These are phyloP conservation scores for Copidosoma aretas DNA, from an alignment of 2,888 invertebrate species.

Conservation along the genomic window DNA sequence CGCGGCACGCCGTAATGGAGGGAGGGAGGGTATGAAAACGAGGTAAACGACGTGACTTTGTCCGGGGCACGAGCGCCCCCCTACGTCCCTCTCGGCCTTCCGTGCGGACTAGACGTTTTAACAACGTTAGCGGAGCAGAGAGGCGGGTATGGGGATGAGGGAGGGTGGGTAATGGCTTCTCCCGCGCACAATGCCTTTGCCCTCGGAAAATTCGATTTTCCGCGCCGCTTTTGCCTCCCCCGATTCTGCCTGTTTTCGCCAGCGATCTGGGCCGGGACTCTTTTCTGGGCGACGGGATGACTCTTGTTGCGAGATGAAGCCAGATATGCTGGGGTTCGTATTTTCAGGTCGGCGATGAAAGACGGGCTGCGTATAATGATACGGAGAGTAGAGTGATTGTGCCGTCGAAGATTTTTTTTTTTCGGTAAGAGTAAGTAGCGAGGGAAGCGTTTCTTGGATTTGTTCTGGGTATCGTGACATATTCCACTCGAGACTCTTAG, in stretches of 20 bases:
- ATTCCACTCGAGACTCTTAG: too few relatives aligned
- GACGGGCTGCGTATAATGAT: too few relatives aligned
- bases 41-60: not conserved
- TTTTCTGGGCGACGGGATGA: too few relatives aligned
- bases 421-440: too few relatives aligned
- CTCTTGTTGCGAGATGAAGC: too few relatives aligned
- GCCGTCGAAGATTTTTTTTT: too few relatives aligned
- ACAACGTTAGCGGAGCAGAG: constrained; percentile 45
- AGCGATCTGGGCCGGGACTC: constrained; percentile 16
- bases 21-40: not conserved
- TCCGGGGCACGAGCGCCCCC: not conserved
- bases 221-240: constrained; percentile 16
- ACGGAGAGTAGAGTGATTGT: too few relatives aligned
- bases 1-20: too few relatives aligned
- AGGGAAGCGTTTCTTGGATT: too few relatives aligned
- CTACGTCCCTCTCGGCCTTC: not conserved
- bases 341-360: too few relatives aligned
- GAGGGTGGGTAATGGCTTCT: constrained; percentile 40
- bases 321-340: too few relatives aligned
- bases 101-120: constrained; percentile 28
- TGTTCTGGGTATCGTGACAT: too few relatives aligned
- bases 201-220: constrained; percentile 46
- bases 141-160: constrained; percentile 25
- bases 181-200: constrained; percentile 38
- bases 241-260: constrained; percentile 5